Evolutionary conservation across 35 echinoderm and acorn worm species (phyloP), one percentile per base, ranked within the genome.

Genomic region (Diadema setosum): DNA sequence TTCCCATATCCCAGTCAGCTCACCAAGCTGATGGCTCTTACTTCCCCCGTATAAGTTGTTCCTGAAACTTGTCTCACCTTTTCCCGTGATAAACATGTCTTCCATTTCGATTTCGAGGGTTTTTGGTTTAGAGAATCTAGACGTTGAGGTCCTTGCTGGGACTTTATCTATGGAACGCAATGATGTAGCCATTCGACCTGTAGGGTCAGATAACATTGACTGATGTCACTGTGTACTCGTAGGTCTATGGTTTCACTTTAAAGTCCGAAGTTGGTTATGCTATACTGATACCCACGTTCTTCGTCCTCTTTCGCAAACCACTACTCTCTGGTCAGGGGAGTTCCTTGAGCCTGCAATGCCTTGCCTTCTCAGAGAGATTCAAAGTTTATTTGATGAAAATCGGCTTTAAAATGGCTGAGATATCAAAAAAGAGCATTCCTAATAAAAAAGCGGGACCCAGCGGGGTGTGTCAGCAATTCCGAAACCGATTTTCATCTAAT

Each of bases 21-120:
- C n/a, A 89, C 30, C 95, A 93, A 46, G 94, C 91, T 9, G 94
- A 97, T 90, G 91, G 95, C 8, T 90, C 88, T 39, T n/a, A n/a
- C n/a, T n/a, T 93, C 83, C 1, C 91, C 90, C 31, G 50, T 89
- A 3, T 65, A 0, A 3, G 88, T 95, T 5, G 55, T 83, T 3
- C 89, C 85, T 31, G 85, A 96, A 45, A 96, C 90, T 17, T 61
- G 20, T 5, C 17, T 87, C 4, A 67, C 17, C 6, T 46, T 87
- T 31, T 39, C 83, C 60, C 70, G 70, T 23, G 25, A 43, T 90
- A 3, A n/a, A n/a, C n/a, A n/a, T n/a, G n/a, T n/a, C n/a, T n/a
- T n/a, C n/a, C n/a, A n/a, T n/a, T n/a, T n/a, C n/a, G n/a, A n/a
- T n/a, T n/a, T n/a, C n/a, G n/a, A n/a, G n/a, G n/a, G n/a, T n/a